These are phyloP conservation scores for Daphoenositta chrysoptera DNA, from an alignment of 2,113 vertebrate genomes.

Conservation along the genomic window DNA sequence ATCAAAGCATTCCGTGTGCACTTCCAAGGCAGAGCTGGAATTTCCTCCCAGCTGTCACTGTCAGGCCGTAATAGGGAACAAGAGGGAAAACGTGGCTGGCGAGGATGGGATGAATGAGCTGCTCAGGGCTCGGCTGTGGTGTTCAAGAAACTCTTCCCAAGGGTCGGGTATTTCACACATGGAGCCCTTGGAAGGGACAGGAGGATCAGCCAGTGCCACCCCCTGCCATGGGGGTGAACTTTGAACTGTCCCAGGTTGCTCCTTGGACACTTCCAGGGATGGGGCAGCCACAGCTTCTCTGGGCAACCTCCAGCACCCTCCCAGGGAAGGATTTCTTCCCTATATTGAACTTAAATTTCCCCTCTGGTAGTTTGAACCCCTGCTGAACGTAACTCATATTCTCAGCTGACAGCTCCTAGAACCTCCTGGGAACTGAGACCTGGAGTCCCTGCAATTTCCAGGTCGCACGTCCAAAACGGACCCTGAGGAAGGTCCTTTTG, in stretches of 20 bases:
- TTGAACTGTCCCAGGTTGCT: not conserved
- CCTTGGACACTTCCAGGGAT: not conserved
- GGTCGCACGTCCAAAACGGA: not conserved
- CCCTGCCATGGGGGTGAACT: not conserved
- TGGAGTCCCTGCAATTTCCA: not conserved
- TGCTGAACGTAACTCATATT: fast-evolving
- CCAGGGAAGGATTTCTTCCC: not conserved
- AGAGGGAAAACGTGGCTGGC: not conserved
- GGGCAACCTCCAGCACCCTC: not conserved
- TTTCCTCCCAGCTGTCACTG: conserved; percentile 16
- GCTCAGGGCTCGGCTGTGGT: not conserved
- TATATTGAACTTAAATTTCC: not conserved
- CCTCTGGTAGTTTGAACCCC: fast-evolving
- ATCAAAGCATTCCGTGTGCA: not conserved
- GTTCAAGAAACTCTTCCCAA: not conserved
- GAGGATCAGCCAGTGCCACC: not conserved
- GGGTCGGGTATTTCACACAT: not conserved
- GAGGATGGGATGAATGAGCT: not conserved
- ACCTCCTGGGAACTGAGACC: not conserved
- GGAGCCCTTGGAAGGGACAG: not conserved
- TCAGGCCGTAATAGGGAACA: not conserved
- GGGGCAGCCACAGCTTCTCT: not conserved
- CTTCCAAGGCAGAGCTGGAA: not conserved
- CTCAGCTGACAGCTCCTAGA: not conserved
- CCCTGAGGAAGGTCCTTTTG: not conserved